Evolutionary conservation across 2,888 invertebrate species (phyloP).

Genomic region (Dryomyza anilis): DNA sequence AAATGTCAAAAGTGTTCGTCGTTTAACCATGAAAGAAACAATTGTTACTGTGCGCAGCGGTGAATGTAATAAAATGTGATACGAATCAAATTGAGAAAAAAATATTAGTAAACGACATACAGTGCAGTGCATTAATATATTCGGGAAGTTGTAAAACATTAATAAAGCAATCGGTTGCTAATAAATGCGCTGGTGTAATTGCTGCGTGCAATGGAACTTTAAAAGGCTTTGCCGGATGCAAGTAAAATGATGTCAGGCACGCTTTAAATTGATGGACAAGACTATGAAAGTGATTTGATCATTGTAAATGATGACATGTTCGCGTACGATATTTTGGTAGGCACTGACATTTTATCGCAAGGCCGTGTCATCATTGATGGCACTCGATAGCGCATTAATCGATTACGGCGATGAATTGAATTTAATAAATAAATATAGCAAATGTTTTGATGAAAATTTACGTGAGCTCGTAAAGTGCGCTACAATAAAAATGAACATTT

Average conservation of each 20-base stretch:
- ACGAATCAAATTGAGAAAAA: constrained; percentile 13
- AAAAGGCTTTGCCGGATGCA: constrained; percentile 17
- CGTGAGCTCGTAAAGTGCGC: constrained; percentile 26
- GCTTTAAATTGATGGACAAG: neutral
- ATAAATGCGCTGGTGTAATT: neutral
- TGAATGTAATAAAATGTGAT: neutral
- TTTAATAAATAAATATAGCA: constrained; percentile 13
- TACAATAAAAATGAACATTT: constrained; percentile 25
- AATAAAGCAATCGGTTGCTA: neutral
- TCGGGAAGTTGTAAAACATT: constrained; percentile 28
- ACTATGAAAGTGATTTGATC: neutral
- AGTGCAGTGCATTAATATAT: constrained; percentile 22
- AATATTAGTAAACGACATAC: neutral
- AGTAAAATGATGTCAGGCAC: neutral
- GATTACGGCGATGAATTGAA: neutral
- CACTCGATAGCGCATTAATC: constrained; percentile 17
- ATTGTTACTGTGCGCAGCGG: constrained; percentile 4
- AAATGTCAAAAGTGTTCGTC: neutral
- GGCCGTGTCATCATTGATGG: constrained; percentile 27
- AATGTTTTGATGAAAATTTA: constrained; percentile 25
- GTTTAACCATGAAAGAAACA: constrained; percentile 10
- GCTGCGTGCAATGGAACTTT: constrained; percentile 10
- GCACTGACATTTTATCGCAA: constrained; percentile 24
- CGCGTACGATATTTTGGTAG: constrained; percentile 21
- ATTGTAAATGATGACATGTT: neutral